Evolutionary conservation across 2,113 vertebrate species (phyloP), one percentile per base, ranked within the genome.

Genomic region (Pyrgilauda ruficollis): DNA sequence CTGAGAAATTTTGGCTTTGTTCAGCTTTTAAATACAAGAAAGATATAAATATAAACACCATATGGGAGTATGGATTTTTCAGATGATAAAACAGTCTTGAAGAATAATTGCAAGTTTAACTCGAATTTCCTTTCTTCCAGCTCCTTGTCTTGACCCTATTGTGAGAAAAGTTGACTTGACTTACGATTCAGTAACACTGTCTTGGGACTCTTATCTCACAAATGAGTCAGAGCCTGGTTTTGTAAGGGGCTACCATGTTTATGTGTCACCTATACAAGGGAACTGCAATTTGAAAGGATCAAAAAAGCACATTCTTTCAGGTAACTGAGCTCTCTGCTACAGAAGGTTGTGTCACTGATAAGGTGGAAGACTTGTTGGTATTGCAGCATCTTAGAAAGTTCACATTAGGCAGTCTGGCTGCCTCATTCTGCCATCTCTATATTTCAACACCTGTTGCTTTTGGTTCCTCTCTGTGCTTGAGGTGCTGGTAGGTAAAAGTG

Each of bases 191-290:
- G 88, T 98, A 56, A 61, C 61, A 2, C 20, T 98, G 5, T 97
- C 9, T 23, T 98, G 98, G 98, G 62, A 89, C 35, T 64, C 50
- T 37, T 96, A 97, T 11, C 21, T 31, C n/a, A 84, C 53, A 3
- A 81, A 96, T 70, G 87, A 96, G 15, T 91, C 94, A 52, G 97
- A 96, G 2, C 11, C 72, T 30, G 97, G 98, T 37, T 98, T 98
- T 74, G 13, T 98, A 70, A 92, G 44, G 87, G 98, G 98, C 5
- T 98, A 98, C 75, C 49, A 73, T 7, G 37, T 98, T 69, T 98
- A 97, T 37, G 43, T 98, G 70, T 97, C 97, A 9, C 87, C 92
- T 27, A 4, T 86, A 31, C 23, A 47, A 26, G 75, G 41, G 27
- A 55, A 89, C 26, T 98, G 98, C 84, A 93, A 7, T 37, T 73